phyloP scores from a whole-genome alignment of 2,888 invertebrate genomes.

The Adineta ricciae region DNA sequence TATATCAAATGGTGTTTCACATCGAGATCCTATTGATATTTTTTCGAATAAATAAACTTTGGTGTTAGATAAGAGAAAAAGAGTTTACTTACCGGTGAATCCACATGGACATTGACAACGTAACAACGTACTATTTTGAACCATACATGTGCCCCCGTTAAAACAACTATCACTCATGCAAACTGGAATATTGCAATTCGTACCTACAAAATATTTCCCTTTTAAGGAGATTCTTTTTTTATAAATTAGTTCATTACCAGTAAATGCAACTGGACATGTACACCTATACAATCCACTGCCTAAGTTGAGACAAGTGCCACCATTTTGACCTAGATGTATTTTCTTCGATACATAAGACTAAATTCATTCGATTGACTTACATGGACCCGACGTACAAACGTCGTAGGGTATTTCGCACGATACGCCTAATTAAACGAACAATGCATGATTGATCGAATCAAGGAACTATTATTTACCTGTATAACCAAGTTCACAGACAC shows the following conservation, averaged over 20 bases:
- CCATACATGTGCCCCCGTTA: constrained; percentile 30
- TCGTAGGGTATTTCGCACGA: constrained; percentile 62
- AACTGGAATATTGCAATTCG: constrained; percentile 4
- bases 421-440: constrained; percentile 58
- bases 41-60: too few species aligned
- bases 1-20: constrained; percentile 30
- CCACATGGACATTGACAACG: constrained; percentile 28
- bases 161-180: constrained; percentile 26
- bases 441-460: not conserved
- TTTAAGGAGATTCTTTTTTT: not conserved
- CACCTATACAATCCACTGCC: constrained; percentile 35
- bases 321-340: not conserved
- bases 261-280: constrained; percentile 32
- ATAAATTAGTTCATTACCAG: not conserved
- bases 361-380: constrained; percentile 26
- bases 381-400: constrained; percentile 29
- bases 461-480: not conserved
- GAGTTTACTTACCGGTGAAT: constrained; percentile 8
- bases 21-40: constrained; percentile 25
- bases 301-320: constrained; percentile 27
- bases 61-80: too few species aligned
- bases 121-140: not conserved
- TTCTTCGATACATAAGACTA: not conserved
- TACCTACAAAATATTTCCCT: not conserved
- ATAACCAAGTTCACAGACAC: constrained; percentile 23